These are phyloP conservation scores for Yoshiicerus persimilis DNA, from an alignment of 1,140 invertebrate species.

Conservation along the genomic window DNA sequence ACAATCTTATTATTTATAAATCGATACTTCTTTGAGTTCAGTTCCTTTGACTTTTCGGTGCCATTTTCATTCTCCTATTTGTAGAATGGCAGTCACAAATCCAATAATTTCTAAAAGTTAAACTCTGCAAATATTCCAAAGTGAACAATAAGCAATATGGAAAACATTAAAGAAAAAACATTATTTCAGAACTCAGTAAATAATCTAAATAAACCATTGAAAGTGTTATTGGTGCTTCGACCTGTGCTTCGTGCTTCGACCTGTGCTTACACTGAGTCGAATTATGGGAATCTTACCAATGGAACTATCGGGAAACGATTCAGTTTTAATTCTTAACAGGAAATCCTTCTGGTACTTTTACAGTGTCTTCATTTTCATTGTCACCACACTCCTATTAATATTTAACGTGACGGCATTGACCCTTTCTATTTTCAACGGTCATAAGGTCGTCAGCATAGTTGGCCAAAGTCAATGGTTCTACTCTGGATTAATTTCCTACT, in stretches of 20 bases:
- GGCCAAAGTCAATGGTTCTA: not conserved
- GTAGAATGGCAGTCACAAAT: too few relatives aligned
- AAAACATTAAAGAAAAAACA: not conserved
- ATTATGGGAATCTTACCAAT: not conserved
- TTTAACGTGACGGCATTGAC: not conserved
- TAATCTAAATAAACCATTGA: not conserved
- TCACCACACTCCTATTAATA: not conserved
- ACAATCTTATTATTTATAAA: not conserved
- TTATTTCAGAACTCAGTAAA: not conserved
- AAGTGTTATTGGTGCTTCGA: not conserved
- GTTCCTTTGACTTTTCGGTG: not conserved
- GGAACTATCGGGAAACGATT: not conserved
- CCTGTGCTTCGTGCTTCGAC: not conserved
- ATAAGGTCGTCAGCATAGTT: not conserved
- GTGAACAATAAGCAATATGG: not conserved
- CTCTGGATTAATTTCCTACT: not conserved
- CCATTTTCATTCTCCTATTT: too few relatives aligned
- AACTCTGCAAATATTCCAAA: too few relatives aligned
- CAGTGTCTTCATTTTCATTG: not conserved
- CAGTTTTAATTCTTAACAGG: not conserved
- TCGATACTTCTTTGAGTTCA: not conserved
- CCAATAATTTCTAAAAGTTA: too few relatives aligned
- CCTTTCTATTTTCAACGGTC: not conserved
- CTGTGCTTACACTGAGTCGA: not conserved
- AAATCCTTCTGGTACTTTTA: not conserved